Base-by-base conservation (phyloP, 2,797 vertebrate species). In the Sarcoramphus papa region DNA sequence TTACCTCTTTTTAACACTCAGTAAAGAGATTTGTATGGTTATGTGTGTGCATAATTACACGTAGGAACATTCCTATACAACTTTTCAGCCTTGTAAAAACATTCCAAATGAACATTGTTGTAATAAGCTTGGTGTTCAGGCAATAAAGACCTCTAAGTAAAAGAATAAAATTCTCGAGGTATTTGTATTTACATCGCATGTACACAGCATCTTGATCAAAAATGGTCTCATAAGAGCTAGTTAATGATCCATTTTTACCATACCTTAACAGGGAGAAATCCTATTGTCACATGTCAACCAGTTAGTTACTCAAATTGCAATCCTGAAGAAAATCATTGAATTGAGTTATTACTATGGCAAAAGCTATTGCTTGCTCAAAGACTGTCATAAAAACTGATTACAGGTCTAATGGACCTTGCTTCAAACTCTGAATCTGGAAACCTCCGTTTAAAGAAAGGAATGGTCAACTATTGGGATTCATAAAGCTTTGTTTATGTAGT, bases 371-470 rank as follows among this genome's bases (percentile, higher is more conserved):
- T 93, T 91, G 76, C 47, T 78, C 87, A 75, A 91, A 84, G 82
- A 86, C 68, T 65, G 78, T 40, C 69, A 78, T 72, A 93, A 93
- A 93, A 94, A 78, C 37, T 90, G 69, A 74, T 91, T 83, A 85
- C 25, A 65, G 68, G 48, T 80, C 89, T 91, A 93, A 95, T n/a
- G 85, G 87, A 88, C n/a, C 45, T 77, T 2, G 2, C 68, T 73
- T 93, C 83, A 72, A 69, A 87, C 76, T 83, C 78, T 40, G 72
- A 81, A 47, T 40, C 68, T 72, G 57, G 57, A 82, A 86, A 80
- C 7, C 30, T 83, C 73, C 0, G 1, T 54, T 77, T 64, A 77
- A 57, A 74, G 79, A 57, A 67, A 85, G 45, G 57, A 95, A 82
- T 16, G 25, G n/a, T 76, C 0, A 5, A 47, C 47, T 80, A 9